Percentiles rank a stretch among this genome's conserved stretches.
Evolutionary conservation across 2,888 invertebrate species (phyloP).

Genomic region (Gymnocheta viridis): DNA sequence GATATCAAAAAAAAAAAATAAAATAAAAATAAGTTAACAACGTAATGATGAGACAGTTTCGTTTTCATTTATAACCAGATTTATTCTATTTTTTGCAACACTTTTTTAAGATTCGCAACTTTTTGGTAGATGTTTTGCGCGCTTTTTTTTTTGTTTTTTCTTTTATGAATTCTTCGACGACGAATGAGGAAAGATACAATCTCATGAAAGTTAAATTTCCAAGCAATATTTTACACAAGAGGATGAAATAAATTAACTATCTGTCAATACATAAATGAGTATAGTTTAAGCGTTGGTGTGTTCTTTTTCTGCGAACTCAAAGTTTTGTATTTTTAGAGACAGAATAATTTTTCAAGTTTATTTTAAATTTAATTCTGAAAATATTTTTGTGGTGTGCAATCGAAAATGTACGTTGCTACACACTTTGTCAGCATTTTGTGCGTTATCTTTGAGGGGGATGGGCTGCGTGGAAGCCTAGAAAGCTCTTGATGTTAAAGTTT

Average conservation of each 20-base stretch:
- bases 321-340: too few relatives aligned
- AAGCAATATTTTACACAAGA: slow-evolving; percentile 28
- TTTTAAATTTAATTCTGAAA: too few relatives aligned
- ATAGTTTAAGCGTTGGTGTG: not conserved
- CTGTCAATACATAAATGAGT: not conserved
- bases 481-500: too few relatives aligned
- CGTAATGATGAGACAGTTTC: slow-evolving; percentile 56
- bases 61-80: slow-evolving; percentile 67
- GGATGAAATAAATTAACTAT: slow-evolving; percentile 42
- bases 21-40: not conserved
- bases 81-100: slow-evolving; percentile 24
- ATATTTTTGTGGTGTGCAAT: too few relatives aligned
- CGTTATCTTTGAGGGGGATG: too few relatives aligned
- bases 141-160: not conserved
- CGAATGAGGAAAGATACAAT: not conserved
- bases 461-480: too few relatives aligned
- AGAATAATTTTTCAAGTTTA: too few relatives aligned
- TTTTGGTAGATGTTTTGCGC: not conserved
- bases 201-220: slow-evolving; percentile 13
- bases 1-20: not conserved
- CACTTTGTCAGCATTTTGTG: too few relatives aligned
- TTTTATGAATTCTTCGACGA: not conserved
- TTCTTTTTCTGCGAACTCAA: not conserved
- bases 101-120: slow-evolving; percentile 25
- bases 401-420: too few relatives aligned